Conservation (phyloP, 2,113 vertebrate species). For the Takifugu bimaculatus region DNA sequence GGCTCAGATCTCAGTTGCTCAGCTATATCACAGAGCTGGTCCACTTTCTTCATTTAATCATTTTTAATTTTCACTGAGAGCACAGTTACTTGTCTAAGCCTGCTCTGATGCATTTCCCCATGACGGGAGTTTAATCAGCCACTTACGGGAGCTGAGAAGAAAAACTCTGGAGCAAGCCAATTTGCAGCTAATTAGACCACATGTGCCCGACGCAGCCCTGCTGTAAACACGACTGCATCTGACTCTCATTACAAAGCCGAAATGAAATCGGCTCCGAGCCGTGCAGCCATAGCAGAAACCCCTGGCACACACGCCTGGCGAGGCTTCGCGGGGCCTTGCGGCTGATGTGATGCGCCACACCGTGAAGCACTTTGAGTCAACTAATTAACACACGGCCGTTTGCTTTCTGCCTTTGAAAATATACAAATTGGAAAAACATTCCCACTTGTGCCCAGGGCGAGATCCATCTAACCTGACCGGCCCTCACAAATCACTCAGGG, state of each 20-base stretch:
- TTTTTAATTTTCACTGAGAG: too few species aligned
- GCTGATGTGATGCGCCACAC: slow-evolving; percentile 66
- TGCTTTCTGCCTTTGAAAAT: slow-evolving; percentile 70
- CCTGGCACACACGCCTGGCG: slow-evolving; percentile 57
- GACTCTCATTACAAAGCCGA: slow-evolving; percentile 89
- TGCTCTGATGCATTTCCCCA: too few species aligned
- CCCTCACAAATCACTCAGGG: slow-evolving; percentile 41
- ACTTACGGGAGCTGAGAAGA: slow-evolving; percentile 8
- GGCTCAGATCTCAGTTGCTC: too few species aligned
- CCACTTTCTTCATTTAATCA: too few species aligned
- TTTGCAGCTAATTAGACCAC: slow-evolving; percentile 72
- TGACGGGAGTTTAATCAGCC: neutral
- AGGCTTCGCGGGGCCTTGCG: slow-evolving; percentile 40
- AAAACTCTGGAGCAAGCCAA: slow-evolving; percentile 41
- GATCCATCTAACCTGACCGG: slow-evolving; percentile 41
- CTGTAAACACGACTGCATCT: slow-evolving; percentile 88
- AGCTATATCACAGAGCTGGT: too few species aligned
- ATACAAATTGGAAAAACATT: slow-evolving; percentile 78
- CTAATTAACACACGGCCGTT: slow-evolving; percentile 74
- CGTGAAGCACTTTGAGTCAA: slow-evolving; percentile 72
- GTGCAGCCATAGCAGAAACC: slow-evolving; percentile 78
- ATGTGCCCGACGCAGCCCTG: slow-evolving; percentile 70
- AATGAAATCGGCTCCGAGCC: slow-evolving; percentile 82
- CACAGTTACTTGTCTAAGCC: too few species aligned
- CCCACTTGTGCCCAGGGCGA: slow-evolving; percentile 61